Evolutionary conservation across 2,113 vertebrate genomes (phyloP).

Genomic region (Oncorhynchus clarkii): DNA sequence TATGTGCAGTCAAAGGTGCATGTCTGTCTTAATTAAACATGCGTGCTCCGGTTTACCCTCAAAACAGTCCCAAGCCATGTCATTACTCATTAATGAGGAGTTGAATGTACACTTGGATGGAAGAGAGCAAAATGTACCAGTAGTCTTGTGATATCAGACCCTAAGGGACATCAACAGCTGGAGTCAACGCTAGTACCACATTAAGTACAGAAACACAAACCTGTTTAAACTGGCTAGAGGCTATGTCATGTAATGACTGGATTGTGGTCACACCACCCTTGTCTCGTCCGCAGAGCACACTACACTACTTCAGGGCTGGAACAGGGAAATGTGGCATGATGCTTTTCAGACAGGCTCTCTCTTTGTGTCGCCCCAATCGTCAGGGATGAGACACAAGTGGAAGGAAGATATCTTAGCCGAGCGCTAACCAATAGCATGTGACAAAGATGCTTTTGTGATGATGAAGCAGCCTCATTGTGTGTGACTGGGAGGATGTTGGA

Average conservation of each 20-base stretch:
- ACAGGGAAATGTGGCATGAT: background rate
- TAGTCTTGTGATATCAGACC: no score
- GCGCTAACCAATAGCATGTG: background rate
- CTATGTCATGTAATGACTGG: background rate
- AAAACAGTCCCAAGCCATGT: no score
- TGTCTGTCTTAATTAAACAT: no score
- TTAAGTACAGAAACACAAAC: background rate
- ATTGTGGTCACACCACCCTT: background rate
- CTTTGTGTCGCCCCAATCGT: background rate
- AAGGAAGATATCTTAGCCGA: background rate
- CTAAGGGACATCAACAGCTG: no score
- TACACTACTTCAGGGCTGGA: background rate
- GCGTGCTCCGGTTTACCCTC: no score
- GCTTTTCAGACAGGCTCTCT: background rate
- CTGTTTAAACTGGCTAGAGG: background rate
- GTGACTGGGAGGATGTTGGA: background rate
- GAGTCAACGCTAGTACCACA: no score
- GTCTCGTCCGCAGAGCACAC: background rate
- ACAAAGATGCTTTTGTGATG: conserved; percentile 1
- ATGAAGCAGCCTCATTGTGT: background rate
- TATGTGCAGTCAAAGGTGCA: no score
- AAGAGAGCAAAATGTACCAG: no score
- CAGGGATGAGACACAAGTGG: background rate
- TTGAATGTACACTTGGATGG: no score
- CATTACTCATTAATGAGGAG: no score